phyloP scores from a whole-genome alignment of 2,797 vertebrate genomes.

The Anabas testudineus region DNA sequence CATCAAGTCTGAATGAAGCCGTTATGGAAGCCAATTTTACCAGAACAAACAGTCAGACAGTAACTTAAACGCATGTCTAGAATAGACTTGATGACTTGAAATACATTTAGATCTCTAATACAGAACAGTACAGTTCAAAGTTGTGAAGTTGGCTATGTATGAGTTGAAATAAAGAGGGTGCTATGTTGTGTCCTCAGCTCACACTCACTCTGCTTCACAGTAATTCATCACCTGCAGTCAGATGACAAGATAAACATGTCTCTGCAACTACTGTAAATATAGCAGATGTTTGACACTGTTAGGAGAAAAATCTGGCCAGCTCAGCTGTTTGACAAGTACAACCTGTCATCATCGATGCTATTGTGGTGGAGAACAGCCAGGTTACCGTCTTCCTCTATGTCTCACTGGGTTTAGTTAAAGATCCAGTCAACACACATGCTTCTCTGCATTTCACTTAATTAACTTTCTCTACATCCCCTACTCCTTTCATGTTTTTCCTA shows the following conservation, averaged over 20 bases:
- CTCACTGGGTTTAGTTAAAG: constrained; percentile 23
- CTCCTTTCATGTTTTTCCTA: not conserved
- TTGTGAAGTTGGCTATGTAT: not conserved
- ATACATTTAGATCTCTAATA: not conserved
- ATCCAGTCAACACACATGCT: not conserved
- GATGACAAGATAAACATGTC: constrained; percentile 53
- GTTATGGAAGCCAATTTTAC: not conserved
- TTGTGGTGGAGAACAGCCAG: constrained; percentile 20
- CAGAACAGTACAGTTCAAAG: not conserved
- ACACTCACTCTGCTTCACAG: constrained; percentile 33
- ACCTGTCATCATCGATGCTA: constrained; percentile 35
- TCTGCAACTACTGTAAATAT: constrained; percentile 34
- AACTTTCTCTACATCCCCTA: not conserved
- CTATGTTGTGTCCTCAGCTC: constrained; percentile 34
- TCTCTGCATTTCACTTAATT: constrained; percentile 15
- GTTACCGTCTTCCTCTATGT: constrained; percentile 23
- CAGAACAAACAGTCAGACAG: not conserved
- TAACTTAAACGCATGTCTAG: not conserved
- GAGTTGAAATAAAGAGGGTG: not conserved
- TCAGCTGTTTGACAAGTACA: constrained; percentile 39
- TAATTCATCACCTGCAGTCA: constrained; percentile 41
- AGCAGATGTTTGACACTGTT: constrained; percentile 47
- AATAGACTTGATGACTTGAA: not conserved
- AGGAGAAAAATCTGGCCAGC: constrained; percentile 33
- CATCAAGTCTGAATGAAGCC: not conserved